A percentile compares a stretch with the other conserved stretches of the same genome.
phyloP scores from a whole-genome alignment of 2,888 invertebrate genomes.

The Drosophila subsilvestris region DNA sequence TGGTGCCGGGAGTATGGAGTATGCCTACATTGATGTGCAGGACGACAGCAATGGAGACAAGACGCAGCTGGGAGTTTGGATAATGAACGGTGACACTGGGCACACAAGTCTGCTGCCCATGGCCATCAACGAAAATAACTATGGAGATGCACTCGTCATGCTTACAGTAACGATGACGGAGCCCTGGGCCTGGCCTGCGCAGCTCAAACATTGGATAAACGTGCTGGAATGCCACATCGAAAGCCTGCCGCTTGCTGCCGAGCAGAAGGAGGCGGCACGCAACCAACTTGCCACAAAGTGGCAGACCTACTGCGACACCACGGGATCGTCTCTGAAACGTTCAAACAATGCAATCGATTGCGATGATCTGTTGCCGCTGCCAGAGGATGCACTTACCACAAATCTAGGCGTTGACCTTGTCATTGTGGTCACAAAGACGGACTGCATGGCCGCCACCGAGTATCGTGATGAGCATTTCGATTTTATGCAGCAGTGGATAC shows the following conservation, averaged over 20 bases:
- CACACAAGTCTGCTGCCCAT: constrained; percentile 96
- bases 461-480: constrained; percentile 99
- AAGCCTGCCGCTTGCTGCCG: constrained; percentile 91
- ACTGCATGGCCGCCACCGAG: constrained; percentile 96
- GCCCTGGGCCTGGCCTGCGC: constrained; percentile 97
- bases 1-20: constrained; percentile 98
- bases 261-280: constrained; percentile 88
- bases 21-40: constrained; percentile 98
- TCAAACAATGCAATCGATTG: constrained; percentile 87
- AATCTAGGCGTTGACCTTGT: constrained; percentile 98
- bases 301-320: constrained; percentile 91
- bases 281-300: constrained; percentile 92
- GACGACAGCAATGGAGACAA: constrained; percentile 98
- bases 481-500: constrained; percentile 98
- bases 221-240: constrained; percentile 96
- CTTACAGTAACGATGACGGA: constrained; percentile 98
- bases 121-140: constrained; percentile 94
- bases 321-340: constrained; percentile 96
- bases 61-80: constrained; percentile 97
- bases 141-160: constrained; percentile 95
- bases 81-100: constrained; percentile 97
- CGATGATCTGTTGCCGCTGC: constrained; percentile 90
- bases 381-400: constrained; percentile 94
- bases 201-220: constrained; percentile 96
- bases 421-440: constrained; percentile 99